Evolutionary conservation across 2,113 vertebrate genomes (phyloP), one percentile per base, ranked within the genome.

Genomic region (Melozone crissalis): DNA sequence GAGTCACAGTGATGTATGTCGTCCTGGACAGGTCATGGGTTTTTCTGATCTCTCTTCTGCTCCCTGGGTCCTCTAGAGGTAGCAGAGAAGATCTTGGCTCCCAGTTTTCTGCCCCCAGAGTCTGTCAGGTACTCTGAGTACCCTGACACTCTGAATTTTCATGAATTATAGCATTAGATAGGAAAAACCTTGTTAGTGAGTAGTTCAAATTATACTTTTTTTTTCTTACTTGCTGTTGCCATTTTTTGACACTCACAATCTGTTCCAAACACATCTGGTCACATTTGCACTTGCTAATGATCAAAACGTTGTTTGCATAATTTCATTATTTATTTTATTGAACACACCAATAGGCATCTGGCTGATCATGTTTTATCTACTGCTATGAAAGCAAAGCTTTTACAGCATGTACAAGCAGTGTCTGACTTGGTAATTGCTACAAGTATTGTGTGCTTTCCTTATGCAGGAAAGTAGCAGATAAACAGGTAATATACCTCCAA

Each of bases 31-130:
- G 12, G 8, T 66, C 23, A 13, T 44, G 24, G 16, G 3, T 7
- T 71, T 8, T 30, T 6, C 21, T 71, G 37, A 13, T 23, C 2
- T 84, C 46, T 52, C 27, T 66, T 66, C 30, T 51, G 6, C 13
- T 81, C 26, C 13, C 8, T 43, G 6, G 3, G 2, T 27, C 68
- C 11, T 73, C 54, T 61, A 73, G 14, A 57, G 8, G 11, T n/a
- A 85, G 17, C 8, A 39, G 27, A n/a, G 18, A 19, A 15, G 3
- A 19, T 81, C 47, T 74, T 75, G 35, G 3, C 8, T 44, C 19
- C 22, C 24, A 43, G 23, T 18, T 0, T 0, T 23, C 21, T 13
- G 2, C 14, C 9, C 9, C 3, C 10, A 31, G 5, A 47, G 51
- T 62, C 33, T 63, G 68, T 63, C 71, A 84, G 17, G 12, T 71